Base-by-base conservation (phyloP, 1,140 invertebrate species). In the Drosophila miranda region DNA sequence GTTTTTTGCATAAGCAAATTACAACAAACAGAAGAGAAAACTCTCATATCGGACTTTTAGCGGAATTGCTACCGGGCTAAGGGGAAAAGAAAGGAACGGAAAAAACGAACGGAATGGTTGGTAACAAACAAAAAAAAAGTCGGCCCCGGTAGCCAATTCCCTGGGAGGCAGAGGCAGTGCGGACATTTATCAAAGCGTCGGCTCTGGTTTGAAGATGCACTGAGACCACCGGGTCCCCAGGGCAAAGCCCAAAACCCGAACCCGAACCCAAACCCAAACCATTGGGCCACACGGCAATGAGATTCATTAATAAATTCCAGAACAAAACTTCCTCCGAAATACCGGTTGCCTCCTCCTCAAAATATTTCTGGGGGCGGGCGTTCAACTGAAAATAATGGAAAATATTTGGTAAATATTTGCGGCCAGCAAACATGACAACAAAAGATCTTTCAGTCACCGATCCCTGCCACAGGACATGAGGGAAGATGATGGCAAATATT, bases 401-500 rank as follows among this genome's bases (percentile, higher is more conserved):
- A 86, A 81, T 77, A 84, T 84, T 84, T 84, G 63, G 80, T 84
- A 84, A 84, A 84, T 86, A 83, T 83, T 83, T 83, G 80, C 67
- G 49, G 43, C 41, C 58, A 44, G 41, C 19, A 30, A 50, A 34
- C 23, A 57, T 30, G 53, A 16, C 51, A 63, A 61, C 50, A 62
- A 54, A 45, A 1, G 41, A 43, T 7, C 23, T 38, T 69, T 41
- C 16, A 55, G 34, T 13, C 50, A 50, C 34, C 48, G 38, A 34
- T 34, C 63, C 57, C 61, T 51, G 48, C 30, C 68, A 68, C 42
- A 77, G 55, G 53, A 79, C 73, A 78, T 44, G 38, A 57, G 57
- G 63, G 54, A 59, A 58, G 82, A 83, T 78, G 69, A 83, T 64
- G 49, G 30, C 52, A 53, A 83, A 56, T 60, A 34, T 61, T 51